Base-by-base conservation (phyloP, 2,888 invertebrate genomes). In the Coleophora deauratella region DNA sequence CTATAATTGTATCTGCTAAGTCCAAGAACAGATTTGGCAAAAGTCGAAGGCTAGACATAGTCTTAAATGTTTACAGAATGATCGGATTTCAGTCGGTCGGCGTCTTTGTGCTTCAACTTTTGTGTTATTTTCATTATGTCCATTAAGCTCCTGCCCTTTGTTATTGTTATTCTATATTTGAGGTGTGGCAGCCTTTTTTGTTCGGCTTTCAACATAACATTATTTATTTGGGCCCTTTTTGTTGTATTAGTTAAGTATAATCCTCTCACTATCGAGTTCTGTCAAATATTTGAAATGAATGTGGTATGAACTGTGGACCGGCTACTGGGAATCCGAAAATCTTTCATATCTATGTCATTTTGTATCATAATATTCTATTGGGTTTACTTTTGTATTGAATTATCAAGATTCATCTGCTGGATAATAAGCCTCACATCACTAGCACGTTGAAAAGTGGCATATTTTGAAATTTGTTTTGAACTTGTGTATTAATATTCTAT, bases 81-180 rank as follows among this genome's bases (percentile, higher is more conserved):
- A 58, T 71, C 67, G 59, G 62, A 66, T 71, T 69, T 65, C 70
- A 59, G 59, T 55, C 49, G 41, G 43, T 48, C 62, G 59, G 61
- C 49, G 44, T 52, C 59, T 59, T 61, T 62, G 61, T 55, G 41
- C 37, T 40, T 28, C 28, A 31, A 43, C 51, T 52, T 55, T 60
- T 61, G 59, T 62, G 56, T 65, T 67, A 60, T 68, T 69, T 64
- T 66, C 65, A 64, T 66, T 64, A 68, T 63, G 56, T 55, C 53
- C 56, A 35, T 46, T 46, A 52, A 57, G 56, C 61, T 55, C 50
- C 51, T 62, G 62, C 59, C 65, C 72, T 59, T 54, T 68, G 67
- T 73, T 73, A 75, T 79, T 80, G 73, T 79, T 78, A 73, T 76
- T 75, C 69, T 69, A 62, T 72, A 69, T 69, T 64, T 62, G 67